Percentiles rank a stretch among this genome's conserved stretches.
These are phyloP conservation scores for Tipula helvola DNA, from an alignment of 2,888 invertebrate species.

Conservation along the genomic window DNA sequence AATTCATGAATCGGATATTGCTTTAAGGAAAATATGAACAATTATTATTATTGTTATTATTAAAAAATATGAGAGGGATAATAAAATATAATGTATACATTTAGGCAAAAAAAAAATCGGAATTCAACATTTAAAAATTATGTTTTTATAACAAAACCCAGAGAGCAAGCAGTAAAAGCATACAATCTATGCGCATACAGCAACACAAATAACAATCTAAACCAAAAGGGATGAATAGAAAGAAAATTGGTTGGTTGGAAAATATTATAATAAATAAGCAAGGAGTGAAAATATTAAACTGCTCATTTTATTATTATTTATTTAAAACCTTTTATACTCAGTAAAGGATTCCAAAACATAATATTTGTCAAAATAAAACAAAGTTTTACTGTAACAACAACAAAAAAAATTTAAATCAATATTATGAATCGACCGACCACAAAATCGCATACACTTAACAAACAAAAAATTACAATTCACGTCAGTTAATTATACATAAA, in stretches of 20 bases:
- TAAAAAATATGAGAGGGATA: conserved; percentile 4
- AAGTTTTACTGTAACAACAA: not conserved
- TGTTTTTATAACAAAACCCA: not conserved
- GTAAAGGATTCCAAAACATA: not conserved
- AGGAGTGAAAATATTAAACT: not conserved
- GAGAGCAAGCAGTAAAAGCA: not conserved
- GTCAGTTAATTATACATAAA: not conserved
- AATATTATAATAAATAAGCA: not conserved
- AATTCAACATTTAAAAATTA: not conserved
- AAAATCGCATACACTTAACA: not conserved
- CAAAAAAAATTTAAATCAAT: not conserved
- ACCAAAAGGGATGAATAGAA: not conserved
- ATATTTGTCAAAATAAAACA: not conserved
- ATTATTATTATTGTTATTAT: not conserved
- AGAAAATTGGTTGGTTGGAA: not conserved
- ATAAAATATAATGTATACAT: not conserved
- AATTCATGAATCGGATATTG: conserved; percentile 15
- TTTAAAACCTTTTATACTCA: not conserved
- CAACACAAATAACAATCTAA: not conserved
- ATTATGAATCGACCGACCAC: not conserved
- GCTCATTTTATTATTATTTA: not conserved
- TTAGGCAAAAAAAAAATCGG: not conserved
- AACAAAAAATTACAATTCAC: not conserved
- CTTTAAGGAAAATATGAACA: conserved; percentile 6
- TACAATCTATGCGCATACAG: not conserved